Percentiles rank a stretch among this genome's conserved stretches.
phyloP scores from a whole-genome alignment of 2,797 vertebrate species.

The Amblyraja radiata region DNA sequence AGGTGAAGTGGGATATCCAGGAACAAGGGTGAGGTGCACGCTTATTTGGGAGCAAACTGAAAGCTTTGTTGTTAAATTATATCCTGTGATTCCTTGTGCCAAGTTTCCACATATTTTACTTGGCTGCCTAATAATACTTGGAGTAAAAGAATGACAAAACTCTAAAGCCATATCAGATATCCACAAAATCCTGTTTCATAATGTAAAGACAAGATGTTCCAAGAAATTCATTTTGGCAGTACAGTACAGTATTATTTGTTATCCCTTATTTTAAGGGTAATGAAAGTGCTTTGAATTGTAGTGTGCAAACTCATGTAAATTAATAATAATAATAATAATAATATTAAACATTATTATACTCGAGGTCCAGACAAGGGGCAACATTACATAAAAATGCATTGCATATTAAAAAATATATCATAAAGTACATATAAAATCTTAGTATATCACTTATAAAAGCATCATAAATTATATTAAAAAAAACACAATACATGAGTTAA shows the following conservation, averaged over 20 bases:
- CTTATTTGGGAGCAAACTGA: not conserved
- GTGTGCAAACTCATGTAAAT: too few species aligned
- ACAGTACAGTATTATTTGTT: not conserved
- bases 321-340: too few species aligned
- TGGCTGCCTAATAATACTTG: not conserved
- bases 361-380: too few species aligned
- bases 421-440: too few species aligned
- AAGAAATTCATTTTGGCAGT: not conserved
- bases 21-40: slow-evolving; percentile 50
- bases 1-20: slow-evolving; percentile 53
- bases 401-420: too few species aligned
- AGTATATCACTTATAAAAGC: too few species aligned
- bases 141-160: not conserved
- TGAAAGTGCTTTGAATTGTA: too few species aligned
- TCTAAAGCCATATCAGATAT: not conserved
- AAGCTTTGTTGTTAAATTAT: not conserved
- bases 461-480: too few species aligned
- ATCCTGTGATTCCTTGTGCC: not conserved
- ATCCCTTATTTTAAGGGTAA: not conserved
- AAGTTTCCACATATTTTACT: not conserved
- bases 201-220: too few species aligned
- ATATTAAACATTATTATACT: too few species aligned
- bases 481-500: too few species aligned
- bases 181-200: not conserved
- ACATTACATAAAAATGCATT: too few species aligned